Percentiles rank a stretch among this genome's conserved stretches.
Conservation (phyloP, 2,797 vertebrate genomes). For the Caiman crocodilus region DNA sequence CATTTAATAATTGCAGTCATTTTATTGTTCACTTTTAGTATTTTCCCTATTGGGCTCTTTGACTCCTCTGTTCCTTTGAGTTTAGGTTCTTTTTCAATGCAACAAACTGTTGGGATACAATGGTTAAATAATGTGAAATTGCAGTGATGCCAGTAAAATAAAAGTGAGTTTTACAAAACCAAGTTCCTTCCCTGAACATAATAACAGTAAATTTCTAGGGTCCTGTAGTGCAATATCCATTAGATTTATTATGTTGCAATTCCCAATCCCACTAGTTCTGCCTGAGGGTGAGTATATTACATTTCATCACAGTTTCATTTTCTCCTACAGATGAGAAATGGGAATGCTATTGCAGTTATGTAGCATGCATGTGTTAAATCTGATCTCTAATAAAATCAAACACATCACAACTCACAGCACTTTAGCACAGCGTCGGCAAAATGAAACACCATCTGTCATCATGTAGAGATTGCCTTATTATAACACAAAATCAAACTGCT, state of each 20-base stretch:
- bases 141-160: slow-evolving; percentile 85
- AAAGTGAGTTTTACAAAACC: slow-evolving; percentile 89
- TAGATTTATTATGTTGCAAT: slow-evolving; percentile 99
- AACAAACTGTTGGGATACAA: slow-evolving; percentile 81
- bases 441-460: slow-evolving; percentile 97
- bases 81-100: slow-evolving; percentile 73
- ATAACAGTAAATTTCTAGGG: slow-evolving; percentile 90
- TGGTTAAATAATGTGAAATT: slow-evolving; percentile 87
- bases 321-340: slow-evolving; percentile 98
- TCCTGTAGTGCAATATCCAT: slow-evolving; percentile 98
- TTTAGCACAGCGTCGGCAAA: slow-evolving; percentile 91
- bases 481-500: slow-evolving; percentile 89
- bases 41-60: slow-evolving; percentile 65
- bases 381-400: slow-evolving; percentile 99
- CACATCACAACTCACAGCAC: slow-evolving; percentile 95
- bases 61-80: slow-evolving; percentile 57
- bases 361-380: slow-evolving; percentile 98
- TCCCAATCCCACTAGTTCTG: slow-evolving; percentile 96
- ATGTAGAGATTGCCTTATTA: slow-evolving; percentile 91
- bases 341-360: slow-evolving; percentile 95
- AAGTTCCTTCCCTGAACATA: slow-evolving; percentile 84
- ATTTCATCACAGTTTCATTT: slow-evolving; percentile 99
- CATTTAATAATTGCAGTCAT: slow-evolving; percentile 64
- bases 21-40: slow-evolving; percentile 50
- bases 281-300: slow-evolving; percentile 99